Base-by-base conservation (phyloP, 1,140 invertebrate genomes). In the Hormaphis cornu region DNA sequence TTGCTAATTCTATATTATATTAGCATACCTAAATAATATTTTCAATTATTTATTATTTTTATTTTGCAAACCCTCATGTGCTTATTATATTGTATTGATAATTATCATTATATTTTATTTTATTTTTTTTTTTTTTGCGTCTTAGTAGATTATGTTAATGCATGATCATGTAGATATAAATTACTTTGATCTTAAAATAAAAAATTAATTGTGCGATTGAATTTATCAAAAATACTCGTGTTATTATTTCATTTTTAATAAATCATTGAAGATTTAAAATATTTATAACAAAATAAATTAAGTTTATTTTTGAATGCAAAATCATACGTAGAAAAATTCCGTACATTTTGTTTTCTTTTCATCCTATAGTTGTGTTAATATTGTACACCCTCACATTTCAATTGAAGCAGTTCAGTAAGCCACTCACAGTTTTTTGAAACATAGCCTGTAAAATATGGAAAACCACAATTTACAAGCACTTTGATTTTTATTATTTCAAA, bases 81-180 rank as follows among this genome's bases (percentile, higher is more conserved):
- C 61, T 66, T 66, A 33, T 48, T 66, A 20, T 50, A 26, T 22
- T 66, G 24, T 40, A 37, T 35, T 56, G 12, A 56, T 54, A 18
- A 53, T 24, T 9, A 58, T 20, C 37, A 40, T 56, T 24, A 56
- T 40, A 16, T 35, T 56, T 54, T 35, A 37, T 42, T 63, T 66
- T 22, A n/a, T n/a, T n/a, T n/a, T n/a, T n/a, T n/a, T n/a, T n/a
- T n/a, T n/a, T n/a, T n/a, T n/a, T n/a, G n/a, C n/a, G n/a, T 66
- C 44, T 33, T 66, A 50, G 61, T 66, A 66, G 61, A 30, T 35
- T 61, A 46, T 33, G 24, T 28, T 44, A 50, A 48, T 66, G 61
- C 61, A 66, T 66, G 61, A 35, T 24, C 44, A 35, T 66, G 44
- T 66, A 66, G 61, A 66, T 66, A 33, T 66, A 22, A 48, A 66